Evolutionary conservation across 2,888 invertebrate species (phyloP).

Genomic region (Griposia aprilina): DNA sequence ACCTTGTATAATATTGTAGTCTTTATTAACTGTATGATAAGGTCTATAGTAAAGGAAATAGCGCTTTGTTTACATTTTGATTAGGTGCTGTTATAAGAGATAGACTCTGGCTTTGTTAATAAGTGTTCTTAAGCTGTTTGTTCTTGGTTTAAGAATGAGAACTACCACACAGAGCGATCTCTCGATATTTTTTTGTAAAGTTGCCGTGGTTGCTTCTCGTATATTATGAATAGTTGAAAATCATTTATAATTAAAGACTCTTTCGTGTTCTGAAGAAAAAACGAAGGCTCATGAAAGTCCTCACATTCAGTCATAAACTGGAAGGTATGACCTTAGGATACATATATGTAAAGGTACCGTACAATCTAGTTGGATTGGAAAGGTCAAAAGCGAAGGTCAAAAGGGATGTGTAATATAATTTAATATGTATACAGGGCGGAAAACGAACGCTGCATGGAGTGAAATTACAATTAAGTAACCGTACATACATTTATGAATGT

Average conservation of each 20-base stretch:
- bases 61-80: constrained; percentile 53
- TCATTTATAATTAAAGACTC: background rate
- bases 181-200: background rate
- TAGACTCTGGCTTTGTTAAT: constrained; percentile 48
- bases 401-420: background rate
- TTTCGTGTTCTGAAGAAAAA: background rate
- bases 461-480: background rate
- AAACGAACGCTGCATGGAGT: background rate
- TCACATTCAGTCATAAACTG: background rate
- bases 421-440: background rate
- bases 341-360: background rate
- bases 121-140: constrained; percentile 41
- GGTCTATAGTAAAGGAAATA: constrained; percentile 26
- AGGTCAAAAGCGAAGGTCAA: background rate
- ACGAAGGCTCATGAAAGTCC: background rate
- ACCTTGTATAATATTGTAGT: constrained; percentile 27
- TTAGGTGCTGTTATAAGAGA: constrained; percentile 51
- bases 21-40: constrained; percentile 25
- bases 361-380: background rate
- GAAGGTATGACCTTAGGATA: background rate
- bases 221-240: background rate
- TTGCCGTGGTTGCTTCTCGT: background rate
- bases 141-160: constrained; percentile 21
- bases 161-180: constrained; percentile 2
- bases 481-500: background rate